Evolutionary conservation across 2,797 vertebrate genomes (phyloP).

Genomic region (Pseudochirops corinnae): DNA sequence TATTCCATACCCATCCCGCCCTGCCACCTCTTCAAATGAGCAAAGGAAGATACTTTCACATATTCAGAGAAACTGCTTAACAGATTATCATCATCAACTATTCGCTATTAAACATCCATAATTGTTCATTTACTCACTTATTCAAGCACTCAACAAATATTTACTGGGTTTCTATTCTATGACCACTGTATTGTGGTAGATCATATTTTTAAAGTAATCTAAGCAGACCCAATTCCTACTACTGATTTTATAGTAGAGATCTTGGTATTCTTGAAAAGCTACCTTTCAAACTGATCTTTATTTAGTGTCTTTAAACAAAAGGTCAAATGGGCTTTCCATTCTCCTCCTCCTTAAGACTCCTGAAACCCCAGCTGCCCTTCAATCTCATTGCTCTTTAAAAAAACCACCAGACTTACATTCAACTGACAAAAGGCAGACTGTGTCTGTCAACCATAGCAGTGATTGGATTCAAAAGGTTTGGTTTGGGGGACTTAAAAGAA

Average conservation of each 20-base stretch:
- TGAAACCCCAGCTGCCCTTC: slow-evolving; percentile 46
- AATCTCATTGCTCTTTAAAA: slow-evolving; percentile 48
- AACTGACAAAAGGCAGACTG: slow-evolving; percentile 56
- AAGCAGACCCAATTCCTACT: slow-evolving; percentile 29
- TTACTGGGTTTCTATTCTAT: neutral
- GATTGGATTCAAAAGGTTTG: slow-evolving; percentile 61
- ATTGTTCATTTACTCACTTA: neutral
- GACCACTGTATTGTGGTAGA: neutral
- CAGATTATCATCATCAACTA: neutral
- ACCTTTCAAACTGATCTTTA: slow-evolving; percentile 61
- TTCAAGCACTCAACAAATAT: neutral
- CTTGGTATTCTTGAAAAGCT: slow-evolving; percentile 57
- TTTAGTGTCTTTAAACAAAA: slow-evolving; percentile 69
- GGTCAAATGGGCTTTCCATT: slow-evolving; percentile 58
- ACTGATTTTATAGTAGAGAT: slow-evolving; percentile 57
- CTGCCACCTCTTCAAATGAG: neutral
- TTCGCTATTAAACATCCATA: neutral
- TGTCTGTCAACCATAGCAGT: slow-evolving; percentile 40
- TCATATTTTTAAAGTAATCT: neutral
- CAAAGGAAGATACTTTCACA: neutral
- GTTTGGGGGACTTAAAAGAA: slow-evolving; percentile 56
- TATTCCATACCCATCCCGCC: no score
- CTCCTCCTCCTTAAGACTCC: slow-evolving; percentile 18
- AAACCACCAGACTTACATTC: slow-evolving; percentile 57
- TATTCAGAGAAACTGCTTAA: neutral